These are phyloP conservation scores for Microctenopoma stevenorrisi DNA, from an alignment of 2,797 vertebrate species.

Conservation along the genomic window DNA sequence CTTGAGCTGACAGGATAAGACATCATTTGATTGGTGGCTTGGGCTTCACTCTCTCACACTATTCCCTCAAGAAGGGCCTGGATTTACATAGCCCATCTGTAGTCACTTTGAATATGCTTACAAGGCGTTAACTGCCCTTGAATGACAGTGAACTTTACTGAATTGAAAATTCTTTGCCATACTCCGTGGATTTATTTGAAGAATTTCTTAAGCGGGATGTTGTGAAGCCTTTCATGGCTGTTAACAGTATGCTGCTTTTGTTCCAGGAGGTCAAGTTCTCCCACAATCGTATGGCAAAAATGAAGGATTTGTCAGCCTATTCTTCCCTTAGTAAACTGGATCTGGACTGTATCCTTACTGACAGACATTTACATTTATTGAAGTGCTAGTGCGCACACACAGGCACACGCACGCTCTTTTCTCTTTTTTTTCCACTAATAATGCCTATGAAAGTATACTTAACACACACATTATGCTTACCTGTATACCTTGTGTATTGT, in stretches of 20 bases:
- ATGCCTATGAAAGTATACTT: neutral
- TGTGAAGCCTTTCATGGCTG: conserved; percentile 22
- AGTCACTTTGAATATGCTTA: conserved; percentile 72
- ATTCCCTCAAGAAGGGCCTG: conserved; percentile 69
- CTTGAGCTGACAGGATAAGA: conserved; percentile 81
- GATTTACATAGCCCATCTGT: conserved; percentile 79
- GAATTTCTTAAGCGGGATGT: conserved; percentile 18
- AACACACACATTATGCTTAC: neutral
- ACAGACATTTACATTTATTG: conserved; percentile 12
- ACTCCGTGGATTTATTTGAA: conserved; percentile 29
- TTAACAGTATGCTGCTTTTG: conserved; percentile 20
- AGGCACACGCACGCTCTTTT: neutral
- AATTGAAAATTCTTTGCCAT: conserved; percentile 33
- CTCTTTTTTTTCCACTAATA: neutral
- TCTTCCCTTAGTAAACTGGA: conserved; percentile 84
- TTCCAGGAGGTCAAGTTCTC: conserved; percentile 92
- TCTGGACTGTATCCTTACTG: conserved; percentile 92
- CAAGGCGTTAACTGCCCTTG: conserved; percentile 70
- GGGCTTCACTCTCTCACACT: conserved; percentile 51
- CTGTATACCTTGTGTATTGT: conserved; percentile 8
- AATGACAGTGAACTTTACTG: conserved; percentile 64
- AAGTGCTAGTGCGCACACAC: neutral
- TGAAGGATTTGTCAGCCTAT: conserved; percentile 88
- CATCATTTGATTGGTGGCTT: conserved; percentile 64
- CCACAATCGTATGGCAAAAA: conserved; percentile 86